Percentiles rank a stretch among this genome's conserved stretches.
phyloP scores from a whole-genome alignment of 2,888 invertebrate species.

The Seira sanloemensis region DNA sequence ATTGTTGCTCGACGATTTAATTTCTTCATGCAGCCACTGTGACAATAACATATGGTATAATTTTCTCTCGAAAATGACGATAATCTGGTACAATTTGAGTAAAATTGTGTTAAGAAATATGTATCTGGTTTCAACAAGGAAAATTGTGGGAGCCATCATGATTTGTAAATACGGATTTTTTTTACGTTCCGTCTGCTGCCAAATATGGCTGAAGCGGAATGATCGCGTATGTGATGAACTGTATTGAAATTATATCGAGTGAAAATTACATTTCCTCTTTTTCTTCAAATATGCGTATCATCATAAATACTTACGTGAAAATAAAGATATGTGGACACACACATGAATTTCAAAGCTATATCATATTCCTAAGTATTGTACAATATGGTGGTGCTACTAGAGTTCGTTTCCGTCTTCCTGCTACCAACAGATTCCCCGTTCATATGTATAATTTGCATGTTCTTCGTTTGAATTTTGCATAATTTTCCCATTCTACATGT shows the following conservation, averaged over 20 bases:
- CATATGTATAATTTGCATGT: too few species aligned
- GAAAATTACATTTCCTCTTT: conserved; percentile 9
- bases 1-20: conserved; percentile 31
- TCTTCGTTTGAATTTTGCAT: too few species aligned
- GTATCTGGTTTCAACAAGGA: background rate
- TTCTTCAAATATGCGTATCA: background rate
- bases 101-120: background rate
- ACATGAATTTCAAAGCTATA: too few species aligned
- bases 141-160: background rate
- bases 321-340: too few species aligned
- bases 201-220: background rate
- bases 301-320: too few species aligned
- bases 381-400: too few species aligned
- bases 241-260: conserved; percentile 37
- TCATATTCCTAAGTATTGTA: too few species aligned
- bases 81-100: background rate
- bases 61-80: background rate
- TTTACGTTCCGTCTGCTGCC: background rate
- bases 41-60: conserved; percentile 10
- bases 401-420: too few species aligned
- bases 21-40: background rate
- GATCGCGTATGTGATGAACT: too few species aligned
- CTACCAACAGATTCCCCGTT: too few species aligned
- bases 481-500: background rate
- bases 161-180: background rate